Percentiles rank a stretch among this genome's conserved stretches.
These are phyloP conservation scores for Muscicapa comitata DNA, from an alignment of 2,797 vertebrate genomes.

Conservation along the genomic window DNA sequence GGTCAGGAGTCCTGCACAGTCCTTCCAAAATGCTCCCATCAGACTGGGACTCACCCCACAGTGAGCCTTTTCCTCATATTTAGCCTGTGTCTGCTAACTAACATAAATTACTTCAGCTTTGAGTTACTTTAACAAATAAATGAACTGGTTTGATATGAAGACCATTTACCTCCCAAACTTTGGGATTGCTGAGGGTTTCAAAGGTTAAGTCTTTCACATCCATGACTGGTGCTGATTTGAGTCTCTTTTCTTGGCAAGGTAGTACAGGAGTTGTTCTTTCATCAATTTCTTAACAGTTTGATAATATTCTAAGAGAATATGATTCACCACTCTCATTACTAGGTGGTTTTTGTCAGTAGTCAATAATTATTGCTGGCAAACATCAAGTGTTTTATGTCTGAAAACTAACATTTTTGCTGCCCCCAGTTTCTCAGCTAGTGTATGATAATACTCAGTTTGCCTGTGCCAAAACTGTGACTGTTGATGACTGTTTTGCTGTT, in stretches of 20 bases:
- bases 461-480: background rate
- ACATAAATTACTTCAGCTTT: background rate
- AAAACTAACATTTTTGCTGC: background rate
- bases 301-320: background rate
- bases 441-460: background rate
- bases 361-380: background rate
- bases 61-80: background rate
- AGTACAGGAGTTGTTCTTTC: background rate
- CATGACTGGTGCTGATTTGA: background rate
- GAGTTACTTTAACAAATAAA: background rate
- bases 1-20: background rate
- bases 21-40: background rate
- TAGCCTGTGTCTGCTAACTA: background rate
- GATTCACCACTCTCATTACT: background rate
- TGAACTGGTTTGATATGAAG: background rate
- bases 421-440: background rate
- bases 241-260: background rate
- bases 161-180: background rate
- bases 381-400: background rate
- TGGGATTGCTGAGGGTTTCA: background rate
- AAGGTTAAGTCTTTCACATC: background rate
- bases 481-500: background rate
- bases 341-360: background rate
- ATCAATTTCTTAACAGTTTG: background rate
- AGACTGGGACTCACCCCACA: background rate